Evolutionary conservation across 2,797 vertebrate species (phyloP).

Genomic region (Lindbergichthys nudifrons): DNA sequence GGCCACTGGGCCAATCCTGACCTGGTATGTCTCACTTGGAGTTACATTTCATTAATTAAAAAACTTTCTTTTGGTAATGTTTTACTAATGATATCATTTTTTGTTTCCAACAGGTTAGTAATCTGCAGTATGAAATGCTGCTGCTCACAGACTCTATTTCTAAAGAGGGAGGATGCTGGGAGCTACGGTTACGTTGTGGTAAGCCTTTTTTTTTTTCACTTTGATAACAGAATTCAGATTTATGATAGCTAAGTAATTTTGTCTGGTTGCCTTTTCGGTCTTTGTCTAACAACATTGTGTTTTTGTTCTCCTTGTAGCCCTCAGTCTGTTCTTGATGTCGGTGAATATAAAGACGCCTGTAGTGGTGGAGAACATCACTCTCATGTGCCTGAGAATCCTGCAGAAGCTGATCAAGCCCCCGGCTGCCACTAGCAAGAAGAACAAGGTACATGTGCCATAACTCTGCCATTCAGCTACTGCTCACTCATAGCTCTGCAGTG

Average conservation of each 20-base stretch:
- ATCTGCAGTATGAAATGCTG: slow-evolving; percentile 98
- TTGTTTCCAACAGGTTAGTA: slow-evolving; percentile 88
- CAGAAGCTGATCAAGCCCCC: slow-evolving; percentile 98
- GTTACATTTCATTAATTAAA: not conserved
- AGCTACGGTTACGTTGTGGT: slow-evolving; percentile 96
- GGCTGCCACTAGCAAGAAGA: slow-evolving; percentile 97
- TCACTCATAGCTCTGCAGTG: not conserved
- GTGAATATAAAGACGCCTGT: slow-evolving; percentile 99
- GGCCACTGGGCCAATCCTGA: slow-evolving; percentile 99
- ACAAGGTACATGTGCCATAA: slow-evolving; percentile 87
- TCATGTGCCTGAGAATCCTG: slow-evolving; percentile 98
- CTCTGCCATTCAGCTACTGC: not conserved
- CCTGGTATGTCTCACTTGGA: slow-evolving; percentile 85
- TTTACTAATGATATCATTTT: not conserved
- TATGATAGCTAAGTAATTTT: no score
- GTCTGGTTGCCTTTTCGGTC: not conserved
- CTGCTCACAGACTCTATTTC: slow-evolving; percentile 98
- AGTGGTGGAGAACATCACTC: slow-evolving; percentile 98
- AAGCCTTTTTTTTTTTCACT: slow-evolving; percentile 58
- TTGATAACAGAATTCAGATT: no score
- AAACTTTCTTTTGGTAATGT: not conserved
- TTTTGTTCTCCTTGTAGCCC: slow-evolving; percentile 81
- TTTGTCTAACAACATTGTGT: not conserved
- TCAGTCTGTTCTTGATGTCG: slow-evolving; percentile 98
- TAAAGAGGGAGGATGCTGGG: slow-evolving; percentile 98